Percentiles rank a stretch among this genome's conserved stretches.
phyloP scores from a whole-genome alignment of 2,888 invertebrate genomes.

The Ditylenchus weischeri region DNA sequence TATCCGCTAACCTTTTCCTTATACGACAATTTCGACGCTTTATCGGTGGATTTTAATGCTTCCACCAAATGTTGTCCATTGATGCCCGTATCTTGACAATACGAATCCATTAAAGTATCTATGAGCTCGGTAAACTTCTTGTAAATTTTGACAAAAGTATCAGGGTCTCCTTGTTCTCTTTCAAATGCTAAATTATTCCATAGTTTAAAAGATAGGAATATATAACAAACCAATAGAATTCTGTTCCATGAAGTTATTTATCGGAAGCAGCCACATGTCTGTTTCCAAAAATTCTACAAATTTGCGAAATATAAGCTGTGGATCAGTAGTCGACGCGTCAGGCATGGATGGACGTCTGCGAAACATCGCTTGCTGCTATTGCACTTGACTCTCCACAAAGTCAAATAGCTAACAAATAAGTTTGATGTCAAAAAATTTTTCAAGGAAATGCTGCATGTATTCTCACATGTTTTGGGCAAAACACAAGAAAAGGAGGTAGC shows the following conservation, averaged over 20 bases:
- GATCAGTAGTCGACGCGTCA: not conserved
- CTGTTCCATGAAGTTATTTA: slow-evolving; percentile 51
- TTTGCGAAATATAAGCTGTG: slow-evolving; percentile 7
- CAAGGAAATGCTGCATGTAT: too few relatives aligned
- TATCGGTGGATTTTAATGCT: slow-evolving; percentile 34
- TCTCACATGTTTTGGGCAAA: too few relatives aligned
- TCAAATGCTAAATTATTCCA: slow-evolving; percentile 60
- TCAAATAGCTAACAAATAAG: too few relatives aligned
- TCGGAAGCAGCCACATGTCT: slow-evolving; percentile 52
- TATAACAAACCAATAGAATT: slow-evolving; percentile 44
- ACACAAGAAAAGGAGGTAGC: too few relatives aligned
- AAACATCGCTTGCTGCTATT: too few relatives aligned
- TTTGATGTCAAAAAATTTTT: too few relatives aligned
- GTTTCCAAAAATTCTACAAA: slow-evolving; percentile 52
- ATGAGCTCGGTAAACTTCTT: slow-evolving; percentile 60
- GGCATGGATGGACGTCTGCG: too few relatives aligned
- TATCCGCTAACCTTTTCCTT: slow-evolving; percentile 34
- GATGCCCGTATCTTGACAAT: slow-evolving; percentile 35
- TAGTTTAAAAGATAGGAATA: not conserved
- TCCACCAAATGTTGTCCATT: slow-evolving; percentile 32
- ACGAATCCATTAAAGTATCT: slow-evolving; percentile 41
- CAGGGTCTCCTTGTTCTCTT: slow-evolving; percentile 58
- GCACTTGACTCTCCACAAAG: too few relatives aligned
- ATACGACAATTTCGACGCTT: slow-evolving; percentile 28
- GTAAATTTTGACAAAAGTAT: slow-evolving; percentile 59